These are phyloP conservation scores for Conger conger DNA, from an alignment of 2,113 vertebrate genomes.

Conservation along the genomic window DNA sequence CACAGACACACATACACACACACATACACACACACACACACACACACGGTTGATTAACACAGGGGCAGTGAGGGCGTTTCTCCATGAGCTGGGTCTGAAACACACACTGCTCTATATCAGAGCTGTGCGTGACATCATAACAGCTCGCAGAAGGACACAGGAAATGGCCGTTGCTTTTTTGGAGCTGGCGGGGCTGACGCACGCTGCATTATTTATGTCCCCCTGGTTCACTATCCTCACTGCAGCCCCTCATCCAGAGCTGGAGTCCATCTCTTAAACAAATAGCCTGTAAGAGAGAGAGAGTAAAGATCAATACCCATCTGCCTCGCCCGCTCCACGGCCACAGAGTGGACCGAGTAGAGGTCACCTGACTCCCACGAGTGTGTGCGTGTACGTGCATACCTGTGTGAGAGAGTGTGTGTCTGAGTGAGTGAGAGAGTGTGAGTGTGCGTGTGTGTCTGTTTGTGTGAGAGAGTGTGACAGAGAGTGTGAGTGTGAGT, in stretches of 20 bases:
- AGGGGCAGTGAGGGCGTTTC: not conserved
- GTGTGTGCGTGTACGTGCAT: constrained; percentile 48
- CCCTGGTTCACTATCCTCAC: not conserved
- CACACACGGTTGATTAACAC: not conserved
- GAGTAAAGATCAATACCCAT: not conserved
- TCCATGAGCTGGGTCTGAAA: not conserved
- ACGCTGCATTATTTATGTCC: constrained; percentile 11
- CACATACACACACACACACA: not conserved
- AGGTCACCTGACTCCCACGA: not conserved
- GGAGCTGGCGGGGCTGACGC: not conserved
- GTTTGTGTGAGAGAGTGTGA: too few relatives aligned
- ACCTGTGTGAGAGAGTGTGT: not conserved
- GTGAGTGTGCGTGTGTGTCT: not conserved
- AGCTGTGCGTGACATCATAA: not conserved
- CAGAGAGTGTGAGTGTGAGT: not conserved
- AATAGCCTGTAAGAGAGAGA: not conserved
- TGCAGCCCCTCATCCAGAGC: not conserved
- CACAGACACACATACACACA: too few relatives aligned
- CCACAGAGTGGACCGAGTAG: not conserved
- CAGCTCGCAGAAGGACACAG: not conserved
- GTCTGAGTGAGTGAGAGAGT: not conserved
- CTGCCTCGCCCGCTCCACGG: not conserved
- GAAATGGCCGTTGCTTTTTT: constrained; percentile 1
- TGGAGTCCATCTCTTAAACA: constrained; percentile 18
- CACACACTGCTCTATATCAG: not conserved